phyloP scores from a whole-genome alignment of 35 echinoderm and acorn worm genomes.

The Stichopus chloronotus region DNA sequence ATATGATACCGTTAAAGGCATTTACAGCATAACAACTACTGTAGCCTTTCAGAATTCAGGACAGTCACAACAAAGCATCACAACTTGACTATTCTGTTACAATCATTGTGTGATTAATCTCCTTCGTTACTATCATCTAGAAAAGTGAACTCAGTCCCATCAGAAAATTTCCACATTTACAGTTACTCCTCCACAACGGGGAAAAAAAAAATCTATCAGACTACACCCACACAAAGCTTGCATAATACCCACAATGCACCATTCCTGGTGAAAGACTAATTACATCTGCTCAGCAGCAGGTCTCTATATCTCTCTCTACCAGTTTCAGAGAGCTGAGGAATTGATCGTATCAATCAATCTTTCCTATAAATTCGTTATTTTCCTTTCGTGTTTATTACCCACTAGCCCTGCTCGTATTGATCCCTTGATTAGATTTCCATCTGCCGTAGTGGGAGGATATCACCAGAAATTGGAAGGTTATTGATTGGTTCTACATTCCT shows the following conservation, averaged over 20 bases:
- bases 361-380: constrained; percentile 52
- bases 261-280: constrained; percentile 20
- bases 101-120: background rate
- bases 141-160: no score
- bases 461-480: constrained; percentile 48
- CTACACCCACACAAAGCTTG: background rate
- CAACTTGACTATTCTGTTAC: background rate
- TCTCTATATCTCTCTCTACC: constrained; percentile 8
- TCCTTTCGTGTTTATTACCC: constrained; percentile 42
- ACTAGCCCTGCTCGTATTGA: constrained; percentile 45
- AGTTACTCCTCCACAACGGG: background rate
- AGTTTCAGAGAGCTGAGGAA: constrained; percentile 21
- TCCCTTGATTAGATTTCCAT: constrained; percentile 62
- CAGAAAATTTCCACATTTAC: background rate
- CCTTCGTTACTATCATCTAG: background rate
- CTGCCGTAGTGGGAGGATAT: constrained; percentile 49
- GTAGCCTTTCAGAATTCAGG: no score
- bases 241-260: background rate
- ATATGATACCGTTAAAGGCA: no score
- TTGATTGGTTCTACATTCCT: constrained; percentile 27
- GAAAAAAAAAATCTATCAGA: background rate
- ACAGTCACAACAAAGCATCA: background rate
- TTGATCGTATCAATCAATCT: constrained; percentile 65
- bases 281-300: constrained; percentile 34
- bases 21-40: no score